Conservation (phyloP, 1,140 invertebrate species). For the Glossosoma conforme region DNA sequence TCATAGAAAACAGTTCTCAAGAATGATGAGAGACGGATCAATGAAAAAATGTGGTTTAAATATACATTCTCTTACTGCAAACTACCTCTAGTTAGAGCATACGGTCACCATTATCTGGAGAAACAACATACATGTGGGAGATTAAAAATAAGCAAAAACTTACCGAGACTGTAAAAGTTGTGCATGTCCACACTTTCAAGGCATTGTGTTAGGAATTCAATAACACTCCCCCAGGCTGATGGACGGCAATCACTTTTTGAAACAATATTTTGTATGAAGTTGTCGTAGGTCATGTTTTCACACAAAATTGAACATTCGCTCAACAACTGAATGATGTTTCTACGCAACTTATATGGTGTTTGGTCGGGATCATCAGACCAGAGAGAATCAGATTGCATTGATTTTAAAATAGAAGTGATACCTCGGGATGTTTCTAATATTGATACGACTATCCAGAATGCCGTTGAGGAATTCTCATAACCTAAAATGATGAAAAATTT, state of each 20-base stretch:
- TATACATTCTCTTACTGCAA: too few species aligned
- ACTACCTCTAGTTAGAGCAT: too few species aligned
- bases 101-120: too few species aligned
- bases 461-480: background rate
- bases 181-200: slow-evolving; percentile 42
- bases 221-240: slow-evolving; percentile 35
- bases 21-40: too few species aligned
- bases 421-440: slow-evolving; percentile 19
- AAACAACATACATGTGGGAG: too few species aligned
- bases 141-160: slow-evolving; percentile 24
- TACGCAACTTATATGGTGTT: slow-evolving; percentile 5
- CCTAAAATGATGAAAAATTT: too few species aligned
- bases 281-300: background rate
- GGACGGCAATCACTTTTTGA: slow-evolving; percentile 1
- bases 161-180: slow-evolving; percentile 48
- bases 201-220: slow-evolving; percentile 41
- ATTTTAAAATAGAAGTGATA: slow-evolving; percentile 17
- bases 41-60: too few species aligned
- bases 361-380: slow-evolving; percentile 9
- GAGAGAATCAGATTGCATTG: slow-evolving; percentile 12
- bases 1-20: too few species aligned
- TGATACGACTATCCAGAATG: slow-evolving; percentile 22
- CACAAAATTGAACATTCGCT: slow-evolving; percentile 12
- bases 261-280: background rate
- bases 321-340: slow-evolving; percentile 12